These are phyloP conservation scores for Apis laboriosa DNA, from an alignment of 1,140 invertebrate genomes.

Conservation along the genomic window DNA sequence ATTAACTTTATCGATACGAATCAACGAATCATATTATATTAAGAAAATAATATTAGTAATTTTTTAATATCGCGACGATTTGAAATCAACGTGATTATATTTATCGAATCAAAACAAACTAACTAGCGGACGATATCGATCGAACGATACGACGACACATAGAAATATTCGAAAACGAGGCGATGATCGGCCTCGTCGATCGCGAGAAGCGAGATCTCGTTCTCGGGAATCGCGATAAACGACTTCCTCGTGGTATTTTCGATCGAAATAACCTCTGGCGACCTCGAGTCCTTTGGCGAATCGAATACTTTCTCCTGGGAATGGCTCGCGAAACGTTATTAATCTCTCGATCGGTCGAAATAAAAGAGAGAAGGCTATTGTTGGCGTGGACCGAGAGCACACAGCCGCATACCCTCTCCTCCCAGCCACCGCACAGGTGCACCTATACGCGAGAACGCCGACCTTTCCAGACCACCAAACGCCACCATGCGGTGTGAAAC, in stretches of 20 bases:
- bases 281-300: not conserved
- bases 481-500: constrained; percentile 21
- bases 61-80: no score
- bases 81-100: no score
- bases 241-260: constrained; percentile 48
- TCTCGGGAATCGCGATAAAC: not conserved
- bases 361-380: constrained; percentile 49
- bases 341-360: constrained; percentile 47
- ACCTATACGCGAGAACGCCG: constrained; percentile 1
- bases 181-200: not conserved
- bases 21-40: no score
- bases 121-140: not conserved
- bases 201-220: not conserved
- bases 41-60: no score
- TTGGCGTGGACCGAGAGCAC: constrained; percentile 11
- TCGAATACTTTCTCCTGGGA: constrained; percentile 46
- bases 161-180: no score
- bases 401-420: not conserved
- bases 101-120: no score
- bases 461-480: constrained; percentile 29
- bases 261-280: constrained; percentile 31
- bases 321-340: constrained; percentile 47
- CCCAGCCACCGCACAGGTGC: constrained; percentile 23
- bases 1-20: no score
- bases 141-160: no score